Evolutionary conservation across 2,113 vertebrate species (phyloP), one percentile per base, ranked within the genome.

Genomic region (Sterrhoptilus dennistouni): DNA sequence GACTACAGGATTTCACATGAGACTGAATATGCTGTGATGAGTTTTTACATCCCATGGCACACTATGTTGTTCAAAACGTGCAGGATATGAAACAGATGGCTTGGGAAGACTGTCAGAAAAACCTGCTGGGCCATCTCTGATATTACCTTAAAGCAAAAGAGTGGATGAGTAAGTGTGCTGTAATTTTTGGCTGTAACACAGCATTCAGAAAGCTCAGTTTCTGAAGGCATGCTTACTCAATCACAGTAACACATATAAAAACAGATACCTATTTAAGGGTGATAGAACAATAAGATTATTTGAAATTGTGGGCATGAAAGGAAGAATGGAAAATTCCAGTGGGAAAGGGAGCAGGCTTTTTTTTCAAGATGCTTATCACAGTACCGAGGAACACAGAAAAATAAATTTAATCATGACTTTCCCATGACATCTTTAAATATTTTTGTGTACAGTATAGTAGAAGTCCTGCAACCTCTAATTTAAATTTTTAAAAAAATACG

Each of bases 121-220:
- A 68, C 93, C 90, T 88, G 82, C 90, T 96, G 95, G 71, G 93
- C n/a, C n/a, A 80, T 96, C 82, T 91, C 76, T 95, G 54, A 18
- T 95, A 42, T 83, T 92, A 95, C 84, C 89, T 95, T 90, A 90
- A 87, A 85, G 16, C 68, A 84, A 89, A 68, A 78, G 45, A 88
- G 59, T 83, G 7, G 36, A 87, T 93, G 83, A 95, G 65, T 83
- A 96, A 91, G n/a, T 54, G 44, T 82, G 61, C 77, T 84, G 72
- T 92, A 81, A 91, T 94, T 95, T 93, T 93, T 94, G 89, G 87
- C 89, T 63, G 93, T 87, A 89, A 74, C 42, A 52, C 24, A 64
- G 24, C 0, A 0, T 85, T 91, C 71, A 76, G 74, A 53, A 93
- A 83, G 63, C 45, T 91, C 18, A 47, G 27, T 47, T 85, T 87